phyloP scores from a whole-genome alignment of 2,113 vertebrate genomes.

The Girardinichthys multiradiatus region DNA sequence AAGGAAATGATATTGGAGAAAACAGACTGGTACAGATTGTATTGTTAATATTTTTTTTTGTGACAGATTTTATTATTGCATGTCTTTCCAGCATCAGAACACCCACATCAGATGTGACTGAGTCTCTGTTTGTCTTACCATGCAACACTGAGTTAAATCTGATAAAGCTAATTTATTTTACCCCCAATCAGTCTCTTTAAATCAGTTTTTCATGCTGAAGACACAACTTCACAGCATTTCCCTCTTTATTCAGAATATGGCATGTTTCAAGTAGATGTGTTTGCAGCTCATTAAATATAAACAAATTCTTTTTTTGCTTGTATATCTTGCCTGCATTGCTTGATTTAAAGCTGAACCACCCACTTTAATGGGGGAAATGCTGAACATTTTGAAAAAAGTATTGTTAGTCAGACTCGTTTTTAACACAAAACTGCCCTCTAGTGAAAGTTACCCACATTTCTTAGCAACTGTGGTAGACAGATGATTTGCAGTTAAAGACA shows the following conservation, averaged over 20 bases:
- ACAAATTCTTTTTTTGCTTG: constrained; percentile 13
- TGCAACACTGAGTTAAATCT: background rate
- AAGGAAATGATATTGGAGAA: background rate
- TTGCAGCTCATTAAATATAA: constrained; percentile 38
- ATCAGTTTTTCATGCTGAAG: constrained; percentile 1
- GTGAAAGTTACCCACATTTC: background rate
- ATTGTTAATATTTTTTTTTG: background rate
- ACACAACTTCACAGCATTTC: constrained; percentile 13
- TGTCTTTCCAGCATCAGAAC: background rate
- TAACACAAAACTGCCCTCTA: constrained; percentile 25
- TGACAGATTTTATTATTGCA: background rate
- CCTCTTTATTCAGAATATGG: background rate
- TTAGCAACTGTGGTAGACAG: background rate
- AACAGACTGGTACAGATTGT: background rate
- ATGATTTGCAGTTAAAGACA: background rate
- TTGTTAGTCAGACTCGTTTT: background rate
- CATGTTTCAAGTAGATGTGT: background rate
- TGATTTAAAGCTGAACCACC: background rate
- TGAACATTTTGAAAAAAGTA: background rate
- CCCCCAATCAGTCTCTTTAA: constrained; percentile 26
- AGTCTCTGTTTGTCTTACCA: constrained; percentile 3
- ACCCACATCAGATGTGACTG: background rate
- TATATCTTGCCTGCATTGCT: constrained; percentile 7
- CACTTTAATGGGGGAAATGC: background rate
- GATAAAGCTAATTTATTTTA: constrained; percentile 34